Percentiles rank a stretch among this genome's conserved stretches.
Evolutionary conservation across 2,113 vertebrate genomes (phyloP).

Genomic region (Chrysochloris asiatica): DNA sequence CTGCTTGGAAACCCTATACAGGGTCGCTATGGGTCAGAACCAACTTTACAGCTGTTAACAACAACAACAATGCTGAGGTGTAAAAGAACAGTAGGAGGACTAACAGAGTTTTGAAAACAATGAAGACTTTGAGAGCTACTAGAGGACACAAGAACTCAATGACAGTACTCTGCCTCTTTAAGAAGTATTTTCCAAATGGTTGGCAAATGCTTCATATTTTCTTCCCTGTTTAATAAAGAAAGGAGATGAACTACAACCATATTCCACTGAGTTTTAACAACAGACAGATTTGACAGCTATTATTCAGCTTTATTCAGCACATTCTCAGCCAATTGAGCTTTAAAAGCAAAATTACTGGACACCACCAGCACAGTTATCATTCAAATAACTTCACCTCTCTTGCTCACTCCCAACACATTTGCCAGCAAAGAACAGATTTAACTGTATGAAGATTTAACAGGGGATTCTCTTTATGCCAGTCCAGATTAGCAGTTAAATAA

Average conservation of each 20-base stretch:
- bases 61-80: neutral
- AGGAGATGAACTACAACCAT: neutral
- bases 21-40: no score
- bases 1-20: no score
- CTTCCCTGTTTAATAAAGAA: neutral
- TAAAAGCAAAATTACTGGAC: neutral
- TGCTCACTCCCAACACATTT: neutral
- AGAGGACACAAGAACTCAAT: neutral
- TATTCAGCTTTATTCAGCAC: conserved; percentile 15
- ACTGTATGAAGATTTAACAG: neutral
- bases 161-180: conserved; percentile 27
- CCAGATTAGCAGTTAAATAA: neutral
- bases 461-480: neutral
- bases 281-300: neutral
- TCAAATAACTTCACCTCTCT: neutral
- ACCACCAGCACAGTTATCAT: neutral
- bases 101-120: neutral
- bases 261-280: neutral
- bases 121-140: neutral
- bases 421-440: neutral
- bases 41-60: no score
- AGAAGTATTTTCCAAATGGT: conserved; percentile 48
- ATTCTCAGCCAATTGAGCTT: neutral
- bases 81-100: neutral
- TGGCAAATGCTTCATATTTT: conserved; percentile 9